These are phyloP conservation scores for Talpa occidentalis DNA, from an alignment of 2,113 vertebrate genomes.

Conservation along the genomic window DNA sequence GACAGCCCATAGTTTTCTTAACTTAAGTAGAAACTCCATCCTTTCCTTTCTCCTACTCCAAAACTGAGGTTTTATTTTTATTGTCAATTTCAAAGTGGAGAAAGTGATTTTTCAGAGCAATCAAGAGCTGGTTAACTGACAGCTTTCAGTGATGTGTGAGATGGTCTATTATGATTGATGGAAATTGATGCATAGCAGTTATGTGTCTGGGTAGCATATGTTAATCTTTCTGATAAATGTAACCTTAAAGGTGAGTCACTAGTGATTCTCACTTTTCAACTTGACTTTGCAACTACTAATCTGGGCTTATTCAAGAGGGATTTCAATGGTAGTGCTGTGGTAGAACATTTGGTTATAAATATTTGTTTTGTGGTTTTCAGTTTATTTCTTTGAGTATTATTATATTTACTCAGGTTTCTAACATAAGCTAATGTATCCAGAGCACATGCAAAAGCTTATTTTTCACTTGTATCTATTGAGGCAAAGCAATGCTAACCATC, in stretches of 20 bases:
- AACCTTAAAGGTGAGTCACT: conserved; percentile 13
- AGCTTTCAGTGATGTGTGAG: conserved; percentile 12
- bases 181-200: not conserved
- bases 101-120: conserved; percentile 44
- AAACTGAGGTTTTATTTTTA: not conserved
- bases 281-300: conserved; percentile 68
- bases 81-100: not conserved
- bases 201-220: not conserved
- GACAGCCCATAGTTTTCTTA: conserved; percentile 77
- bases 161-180: not conserved
- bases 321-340: conserved; percentile 70
- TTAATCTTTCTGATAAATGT: conserved; percentile 38
- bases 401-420: conserved; percentile 70
- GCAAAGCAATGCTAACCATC: conserved; percentile 18
- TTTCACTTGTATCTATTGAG: conserved; percentile 34
- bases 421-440: conserved; percentile 4
- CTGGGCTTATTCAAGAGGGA: conserved; percentile 70
- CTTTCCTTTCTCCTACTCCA: not conserved
- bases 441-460: not conserved
- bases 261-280: conserved; percentile 45
- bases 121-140: conserved; percentile 60
- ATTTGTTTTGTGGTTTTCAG: conserved; percentile 76
- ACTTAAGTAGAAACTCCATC: not conserved
- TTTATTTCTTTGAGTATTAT: conserved; percentile 75
- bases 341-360: conserved; percentile 67